Base-by-base conservation (phyloP, 2,113 vertebrate species). In the Crocuta crocuta region DNA sequence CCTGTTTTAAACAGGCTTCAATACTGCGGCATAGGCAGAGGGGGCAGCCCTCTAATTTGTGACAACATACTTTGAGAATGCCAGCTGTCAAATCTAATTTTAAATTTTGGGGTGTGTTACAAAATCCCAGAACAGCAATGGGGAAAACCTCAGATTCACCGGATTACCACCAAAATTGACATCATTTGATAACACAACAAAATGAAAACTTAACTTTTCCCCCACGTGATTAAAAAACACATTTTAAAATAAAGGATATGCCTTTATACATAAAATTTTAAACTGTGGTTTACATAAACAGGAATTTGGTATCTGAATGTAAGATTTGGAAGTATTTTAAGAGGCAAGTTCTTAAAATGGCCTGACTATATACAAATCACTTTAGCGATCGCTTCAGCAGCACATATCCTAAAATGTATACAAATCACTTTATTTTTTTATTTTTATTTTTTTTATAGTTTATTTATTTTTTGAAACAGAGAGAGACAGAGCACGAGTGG, bases 11-110 rank as follows among this genome's bases (percentile, higher is more conserved):
- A 76, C 23, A 45, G 78, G 78, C 73, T 74, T 83, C 48, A 70
- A 89, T 65, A 39, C 58, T 61, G n/a, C 43, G 48, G 55, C 31
- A 48, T 1, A 81, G 17, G 53, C 80, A 63, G 33, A 91, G n/a
- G 39, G 43, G 70, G 80, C 83, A 86, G 61, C 91, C 26, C 17
- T 93, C 28, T 82, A 83, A 84, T 43, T 89, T 71, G 48, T 39
- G n/a, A 93, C 86, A 78, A 91, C 70, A 70, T 91, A 83, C 82
- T 93, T 90, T 79, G 61, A 97, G 89, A 95, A 86, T 68, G 63
- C n/a, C 89, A 93, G 92, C 86, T 93, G 73, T 93, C 94, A 82
- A 90, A 82, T 65, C 68, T 97, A 93, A 95, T 95, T 98, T 95
- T 95, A 96, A 93, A 70, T 35, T 91, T 89, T 39, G 58, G 9